Conservation (phyloP, 2,888 invertebrate genomes). For the Sphinx pinastri region DNA sequence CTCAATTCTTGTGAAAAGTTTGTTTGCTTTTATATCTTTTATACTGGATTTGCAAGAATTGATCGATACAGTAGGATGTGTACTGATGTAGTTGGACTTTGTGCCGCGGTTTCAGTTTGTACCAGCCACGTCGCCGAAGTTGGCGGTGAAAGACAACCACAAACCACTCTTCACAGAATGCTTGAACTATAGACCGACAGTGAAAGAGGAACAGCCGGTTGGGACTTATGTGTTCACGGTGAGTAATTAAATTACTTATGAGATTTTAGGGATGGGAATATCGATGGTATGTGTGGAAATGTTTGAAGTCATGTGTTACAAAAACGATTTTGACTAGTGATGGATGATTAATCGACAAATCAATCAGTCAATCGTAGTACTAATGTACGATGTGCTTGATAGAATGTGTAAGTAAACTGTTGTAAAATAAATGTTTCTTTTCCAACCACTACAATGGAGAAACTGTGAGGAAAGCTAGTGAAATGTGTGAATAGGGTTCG, state of each 20-base stretch:
- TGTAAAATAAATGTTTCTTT: not conserved
- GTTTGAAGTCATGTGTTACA: not conserved
- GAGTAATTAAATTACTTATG: slow-evolving; percentile 44
- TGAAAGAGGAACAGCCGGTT: slow-evolving; percentile 90
- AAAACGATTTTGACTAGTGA: not conserved
- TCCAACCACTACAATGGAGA: not conserved
- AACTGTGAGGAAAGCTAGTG: not conserved
- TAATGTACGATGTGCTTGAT: no score
- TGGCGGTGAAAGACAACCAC: slow-evolving; percentile 87
- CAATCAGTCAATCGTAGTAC: not conserved
- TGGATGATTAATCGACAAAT: not conserved
- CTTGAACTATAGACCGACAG: slow-evolving; percentile 90
- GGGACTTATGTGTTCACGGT: slow-evolving; percentile 91
- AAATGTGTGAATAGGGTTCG: not conserved
- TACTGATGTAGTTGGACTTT: slow-evolving; percentile 60
- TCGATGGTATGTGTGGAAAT: not conserved
- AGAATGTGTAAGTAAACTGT: no score
- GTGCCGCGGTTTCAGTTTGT: slow-evolving; percentile 70
- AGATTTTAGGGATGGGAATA: not conserved
- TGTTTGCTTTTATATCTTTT: slow-evolving; percentile 10
- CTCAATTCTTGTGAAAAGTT: slow-evolving; percentile 15
- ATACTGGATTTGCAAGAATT: slow-evolving; percentile 10
- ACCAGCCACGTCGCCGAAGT: slow-evolving; percentile 65
- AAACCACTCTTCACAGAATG: slow-evolving; percentile 95
- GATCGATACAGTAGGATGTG: slow-evolving; percentile 28